Base-by-base conservation (phyloP, 1,140 invertebrate genomes). In the Drosophila watanabei region DNA sequence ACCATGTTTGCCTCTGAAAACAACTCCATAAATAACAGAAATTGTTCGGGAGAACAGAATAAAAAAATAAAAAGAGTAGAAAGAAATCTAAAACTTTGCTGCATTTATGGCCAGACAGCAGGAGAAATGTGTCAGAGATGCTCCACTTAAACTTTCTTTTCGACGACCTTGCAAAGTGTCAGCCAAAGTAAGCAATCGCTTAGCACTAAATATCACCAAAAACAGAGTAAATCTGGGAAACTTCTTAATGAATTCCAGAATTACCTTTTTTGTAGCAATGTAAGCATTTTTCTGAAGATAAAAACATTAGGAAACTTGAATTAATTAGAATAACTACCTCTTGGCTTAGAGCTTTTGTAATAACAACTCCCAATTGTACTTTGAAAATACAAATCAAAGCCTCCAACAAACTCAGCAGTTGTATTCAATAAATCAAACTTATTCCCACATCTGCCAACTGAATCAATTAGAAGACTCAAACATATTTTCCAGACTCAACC, bases 21-120 rank as follows among this genome's bases (percentile, higher is more conserved):
- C 85, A 87, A 56, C 64, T 70, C 73, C 81, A 87, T 87, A 87
- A 87, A 87, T 87, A 78, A 78, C 75, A 83, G 48, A 78, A 68
- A 68, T 52, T 69, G 46, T 52, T 41, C 20, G 41, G 6, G 20
- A 30, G 18, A 16, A 43, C n/a, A n/a, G n/a, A n/a, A n/a, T n/a
- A n/a, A n/a, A n/a, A n/a, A n/a, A n/a, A n/a, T n/a, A 24, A 45
- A 51, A 52, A 49, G 39, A 20, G 24, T 30, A 43, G 10, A 54
- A 45, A 32, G 13, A 60, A 46, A 68, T 10, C 32, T 16, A 35
- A 54, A 61, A 58, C 52, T 77, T 77, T 41, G 51, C 51, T 70
- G 57, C 75, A 78, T 43, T 78, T 39, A 45, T 52, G 11, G 48
- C 24, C 13, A 20, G 41, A 57, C 30, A 71, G 49, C 56, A 6